Evolutionary conservation across 2,113 vertebrate species (phyloP).

Genomic region (Bambusicola thoracicus): DNA sequence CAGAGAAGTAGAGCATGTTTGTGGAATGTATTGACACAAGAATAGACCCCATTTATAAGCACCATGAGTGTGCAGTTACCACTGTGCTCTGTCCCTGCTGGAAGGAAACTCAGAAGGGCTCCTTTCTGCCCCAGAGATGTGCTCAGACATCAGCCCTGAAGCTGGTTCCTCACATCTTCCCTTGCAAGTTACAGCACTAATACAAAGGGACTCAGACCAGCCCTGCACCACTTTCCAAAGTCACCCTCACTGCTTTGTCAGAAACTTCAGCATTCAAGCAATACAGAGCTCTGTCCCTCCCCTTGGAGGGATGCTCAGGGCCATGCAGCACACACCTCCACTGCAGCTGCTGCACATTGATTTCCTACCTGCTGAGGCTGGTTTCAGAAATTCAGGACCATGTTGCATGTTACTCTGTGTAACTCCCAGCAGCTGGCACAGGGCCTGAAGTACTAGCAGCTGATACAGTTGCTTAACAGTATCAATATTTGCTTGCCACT

Average conservation of each 20-base stretch:
- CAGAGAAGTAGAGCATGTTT: not conserved
- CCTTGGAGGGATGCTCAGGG: not conserved
- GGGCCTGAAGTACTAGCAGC: not conserved
- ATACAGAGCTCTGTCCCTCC: not conserved
- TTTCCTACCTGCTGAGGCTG: constrained; percentile 15
- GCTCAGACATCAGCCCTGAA: not conserved
- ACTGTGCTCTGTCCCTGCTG: not conserved
- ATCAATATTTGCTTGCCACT: not conserved
- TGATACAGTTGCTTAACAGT: not conserved
- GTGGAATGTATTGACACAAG: not conserved
- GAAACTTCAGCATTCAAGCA: not conserved
- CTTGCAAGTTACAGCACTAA: not conserved
- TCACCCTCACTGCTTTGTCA: not conserved
- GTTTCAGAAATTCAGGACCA: not conserved
- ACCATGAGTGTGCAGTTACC: not conserved
- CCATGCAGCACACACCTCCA: not conserved
- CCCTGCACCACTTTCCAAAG: not conserved
- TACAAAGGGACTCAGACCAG: not conserved
- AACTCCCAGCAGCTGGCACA: not conserved
- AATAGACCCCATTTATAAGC: not conserved
- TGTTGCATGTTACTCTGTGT: not conserved
- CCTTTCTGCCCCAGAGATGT: not conserved
- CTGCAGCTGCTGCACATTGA: not conserved
- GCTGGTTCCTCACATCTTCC: not conserved
- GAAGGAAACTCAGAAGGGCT: not conserved